Evolutionary conservation across 1,140 invertebrate species (phyloP), one percentile per base, ranked within the genome.

Genomic region (Pogonomyrmex barbatus): DNA sequence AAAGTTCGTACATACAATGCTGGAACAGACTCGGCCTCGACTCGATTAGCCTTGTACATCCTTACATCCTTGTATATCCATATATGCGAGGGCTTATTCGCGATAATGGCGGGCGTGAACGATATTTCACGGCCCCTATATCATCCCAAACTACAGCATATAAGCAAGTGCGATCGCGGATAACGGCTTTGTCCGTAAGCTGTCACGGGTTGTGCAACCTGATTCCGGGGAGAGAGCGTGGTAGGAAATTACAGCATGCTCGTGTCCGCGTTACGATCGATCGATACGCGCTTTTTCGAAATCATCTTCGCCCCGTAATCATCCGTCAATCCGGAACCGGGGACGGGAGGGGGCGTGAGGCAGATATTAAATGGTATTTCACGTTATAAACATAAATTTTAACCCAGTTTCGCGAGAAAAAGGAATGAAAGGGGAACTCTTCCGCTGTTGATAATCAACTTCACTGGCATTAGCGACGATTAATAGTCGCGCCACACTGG

Each of bases 141-240:
- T 89, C 88, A 90, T 79, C 62, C 70, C 70, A 60, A 82, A 81
- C 90, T 90, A 78, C 90, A 85, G 77, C 87, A 68, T 87, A 91
- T 91, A 83, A 83, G 89, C 89, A 91, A 91, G 88, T 91, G 85
- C 87, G 89, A 92, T 92, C 90, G 85, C 60, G 87, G 89, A 90
- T 90, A 90, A 90, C 75, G 76, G 89, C 88, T 90, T 90, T 90
- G 88, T 90, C 70, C 88, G 67, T 76, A 52, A 56, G 65, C 79
- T 90, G 89, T 90, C 88, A 89, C 86, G 81, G 39, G 60, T 30
- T 76, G 73, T 68, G 81, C 86, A 85, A 70, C 60, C 68, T 67
- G 88, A 90, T 90, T 90, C 85, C 85, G 79, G 85, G 88, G 56
- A 81, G 85, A 78, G 63, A 63, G 88, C 52, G 67, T 84, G 81